phyloP scores from a whole-genome alignment of 2,888 invertebrate species.

The Elaeidobius kamerunicus region DNA sequence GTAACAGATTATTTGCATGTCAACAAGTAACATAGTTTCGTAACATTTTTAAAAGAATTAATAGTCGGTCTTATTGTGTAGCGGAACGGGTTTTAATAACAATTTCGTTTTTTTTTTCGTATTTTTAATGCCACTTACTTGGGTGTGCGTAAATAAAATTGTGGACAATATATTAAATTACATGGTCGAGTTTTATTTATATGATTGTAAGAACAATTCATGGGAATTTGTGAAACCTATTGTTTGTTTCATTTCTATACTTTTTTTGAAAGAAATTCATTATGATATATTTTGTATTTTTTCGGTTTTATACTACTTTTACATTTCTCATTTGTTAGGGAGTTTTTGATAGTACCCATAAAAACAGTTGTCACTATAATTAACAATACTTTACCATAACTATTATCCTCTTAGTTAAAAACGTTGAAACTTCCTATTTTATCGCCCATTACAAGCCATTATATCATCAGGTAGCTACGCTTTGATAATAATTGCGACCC shows the following conservation, averaged over 20 bases:
- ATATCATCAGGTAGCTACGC: constrained; percentile 16
- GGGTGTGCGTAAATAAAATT: constrained; percentile 6
- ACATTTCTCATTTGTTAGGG: too few species aligned
- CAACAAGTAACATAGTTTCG: constrained; percentile 20
- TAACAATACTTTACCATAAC: too few species aligned
- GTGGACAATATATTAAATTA: constrained; percentile 2
- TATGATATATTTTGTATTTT: too few species aligned
- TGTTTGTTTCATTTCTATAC: too few species aligned
- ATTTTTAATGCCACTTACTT: constrained; percentile 15
- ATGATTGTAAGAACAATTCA: background rate
- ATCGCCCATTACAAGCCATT: too few species aligned
- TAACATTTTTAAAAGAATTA: constrained; percentile 20
- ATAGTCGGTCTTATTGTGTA: constrained; percentile 16
- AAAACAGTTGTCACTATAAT: too few species aligned
- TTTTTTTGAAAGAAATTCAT: too few species aligned
- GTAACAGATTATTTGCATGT: constrained; percentile 29
- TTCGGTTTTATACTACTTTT: too few species aligned
- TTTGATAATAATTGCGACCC: constrained; percentile 15
- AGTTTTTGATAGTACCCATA: too few species aligned
- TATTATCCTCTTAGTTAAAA: too few species aligned
- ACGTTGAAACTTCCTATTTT: too few species aligned
- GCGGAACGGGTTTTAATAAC: constrained; percentile 22
- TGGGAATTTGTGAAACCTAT: background rate
- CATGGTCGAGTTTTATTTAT: background rate
- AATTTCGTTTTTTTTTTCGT: constrained; percentile 12